A percentile compares a stretch with the other conserved stretches of the same genome.
Evolutionary conservation across 2,113 vertebrate species (phyloP).

Genomic region (Otis tarda): DNA sequence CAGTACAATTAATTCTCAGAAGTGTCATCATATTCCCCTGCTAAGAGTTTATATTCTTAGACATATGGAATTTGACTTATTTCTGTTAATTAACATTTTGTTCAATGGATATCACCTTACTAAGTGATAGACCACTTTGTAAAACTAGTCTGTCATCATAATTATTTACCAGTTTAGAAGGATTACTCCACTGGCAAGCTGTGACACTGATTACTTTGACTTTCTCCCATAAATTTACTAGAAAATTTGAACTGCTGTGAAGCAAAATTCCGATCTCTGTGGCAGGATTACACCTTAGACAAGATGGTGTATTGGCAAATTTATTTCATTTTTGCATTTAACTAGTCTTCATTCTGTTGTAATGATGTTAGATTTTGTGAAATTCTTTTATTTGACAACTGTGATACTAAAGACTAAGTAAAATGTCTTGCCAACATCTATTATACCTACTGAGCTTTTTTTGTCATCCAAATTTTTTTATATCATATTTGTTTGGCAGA

Average conservation of each 20-base stretch:
- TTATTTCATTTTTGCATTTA: neutral
- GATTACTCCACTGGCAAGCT: neutral
- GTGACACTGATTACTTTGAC: neutral
- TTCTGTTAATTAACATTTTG: neutral
- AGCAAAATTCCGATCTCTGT: neutral
- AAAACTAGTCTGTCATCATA: neutral
- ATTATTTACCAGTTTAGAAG: neutral
- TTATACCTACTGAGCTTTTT: neutral
- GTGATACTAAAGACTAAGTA: neutral
- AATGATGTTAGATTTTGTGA: neutral
- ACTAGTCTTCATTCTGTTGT: neutral
- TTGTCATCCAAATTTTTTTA: neutral
- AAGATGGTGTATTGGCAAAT: neutral
- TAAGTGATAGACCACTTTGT: neutral
- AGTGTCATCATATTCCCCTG: neutral
- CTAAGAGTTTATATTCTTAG: neutral
- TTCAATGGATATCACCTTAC: neutral
- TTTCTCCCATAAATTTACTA: neutral
- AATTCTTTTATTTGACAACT: neutral
- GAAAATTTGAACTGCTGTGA: neutral
- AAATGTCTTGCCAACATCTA: neutral
- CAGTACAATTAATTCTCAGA: neutral
- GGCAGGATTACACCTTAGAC: neutral
- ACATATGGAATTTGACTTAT: neutral
- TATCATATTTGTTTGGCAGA: neutral